These are phyloP conservation scores for Ryuthela nishihirai DNA, from an alignment of 2,888 invertebrate genomes.

Conservation along the genomic window DNA sequence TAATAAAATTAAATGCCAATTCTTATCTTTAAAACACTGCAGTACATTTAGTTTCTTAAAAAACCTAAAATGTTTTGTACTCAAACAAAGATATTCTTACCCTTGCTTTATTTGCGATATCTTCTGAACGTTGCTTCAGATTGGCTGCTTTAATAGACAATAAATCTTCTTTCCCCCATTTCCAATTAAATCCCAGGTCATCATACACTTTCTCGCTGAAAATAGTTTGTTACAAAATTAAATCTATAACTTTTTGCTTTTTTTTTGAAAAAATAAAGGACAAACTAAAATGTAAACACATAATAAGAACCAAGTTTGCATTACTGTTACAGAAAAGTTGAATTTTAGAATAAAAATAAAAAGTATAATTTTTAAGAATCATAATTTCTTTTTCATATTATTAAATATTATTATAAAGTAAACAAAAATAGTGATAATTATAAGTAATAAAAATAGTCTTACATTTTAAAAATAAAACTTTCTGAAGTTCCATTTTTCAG, in stretches of 20 bases:
- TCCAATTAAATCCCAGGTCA: conserved; percentile 48
- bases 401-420: too few relatives aligned
- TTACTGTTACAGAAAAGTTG: too few relatives aligned
- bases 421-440: too few relatives aligned
- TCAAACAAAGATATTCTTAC: conserved; percentile 36
- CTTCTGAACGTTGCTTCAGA: conserved; percentile 47
- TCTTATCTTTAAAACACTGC: background rate
- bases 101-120: conserved; percentile 46
- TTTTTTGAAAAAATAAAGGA: background rate
- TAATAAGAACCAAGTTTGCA: too few relatives aligned
- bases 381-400: too few relatives aligned
- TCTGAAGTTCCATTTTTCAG: too few relatives aligned
- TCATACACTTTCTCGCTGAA: conserved; percentile 46
- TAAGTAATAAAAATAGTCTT: too few relatives aligned
- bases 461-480: too few relatives aligned
- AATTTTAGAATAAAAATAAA: too few relatives aligned
- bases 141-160: conserved; percentile 32
- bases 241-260: background rate
- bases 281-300: too few relatives aligned
- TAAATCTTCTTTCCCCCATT: conserved; percentile 36
- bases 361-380: too few relatives aligned
- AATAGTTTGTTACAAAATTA: too few relatives aligned
- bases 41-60: background rate
- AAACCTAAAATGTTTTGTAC: background rate
- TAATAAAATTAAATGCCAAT: background rate